These are phyloP conservation scores for Lithodes maja DNA, from an alignment of 2,888 invertebrate genomes.

Conservation along the genomic window DNA sequence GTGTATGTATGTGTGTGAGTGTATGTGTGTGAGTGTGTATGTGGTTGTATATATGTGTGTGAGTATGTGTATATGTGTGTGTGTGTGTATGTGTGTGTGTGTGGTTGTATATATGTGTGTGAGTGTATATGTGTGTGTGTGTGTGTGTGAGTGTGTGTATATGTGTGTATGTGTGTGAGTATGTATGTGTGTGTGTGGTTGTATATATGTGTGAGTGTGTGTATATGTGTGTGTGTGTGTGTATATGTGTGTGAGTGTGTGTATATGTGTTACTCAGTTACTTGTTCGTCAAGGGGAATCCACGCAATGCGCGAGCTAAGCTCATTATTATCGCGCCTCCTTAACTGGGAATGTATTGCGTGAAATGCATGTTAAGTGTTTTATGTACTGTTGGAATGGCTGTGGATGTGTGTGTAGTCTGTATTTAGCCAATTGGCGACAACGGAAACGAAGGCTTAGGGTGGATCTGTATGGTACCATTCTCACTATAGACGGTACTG, in stretches of 20 bases:
- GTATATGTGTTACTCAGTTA: too few relatives aligned
- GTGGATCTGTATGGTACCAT: too few relatives aligned
- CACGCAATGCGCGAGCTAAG: too few relatives aligned
- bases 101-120: constrained; percentile 8
- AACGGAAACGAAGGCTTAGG: too few relatives aligned
- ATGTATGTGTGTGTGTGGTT: constrained; percentile 7
- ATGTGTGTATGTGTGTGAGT: not conserved
- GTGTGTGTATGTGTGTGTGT: not conserved
- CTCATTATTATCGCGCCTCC: too few relatives aligned
- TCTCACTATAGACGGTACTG: too few relatives aligned
- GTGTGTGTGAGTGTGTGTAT: not conserved
- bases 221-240: not conserved
- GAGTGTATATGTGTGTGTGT: constrained; percentile 1
- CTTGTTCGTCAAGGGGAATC: too few relatives aligned
- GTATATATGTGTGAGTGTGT: constrained; percentile 2
- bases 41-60: constrained; percentile 25
- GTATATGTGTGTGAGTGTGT: not conserved
- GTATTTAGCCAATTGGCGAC: too few relatives aligned
- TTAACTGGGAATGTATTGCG: too few relatives aligned
- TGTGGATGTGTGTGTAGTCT: too few relatives aligned
- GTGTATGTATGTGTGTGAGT: constrained; percentile 17
- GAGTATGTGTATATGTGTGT: constrained; percentile 20
- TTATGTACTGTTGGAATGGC: too few relatives aligned
- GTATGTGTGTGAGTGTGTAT: not conserved
- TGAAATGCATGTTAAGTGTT: too few relatives aligned